Conservation (phyloP, 2,113 vertebrate genomes). For the Prunella fulvescens region DNA sequence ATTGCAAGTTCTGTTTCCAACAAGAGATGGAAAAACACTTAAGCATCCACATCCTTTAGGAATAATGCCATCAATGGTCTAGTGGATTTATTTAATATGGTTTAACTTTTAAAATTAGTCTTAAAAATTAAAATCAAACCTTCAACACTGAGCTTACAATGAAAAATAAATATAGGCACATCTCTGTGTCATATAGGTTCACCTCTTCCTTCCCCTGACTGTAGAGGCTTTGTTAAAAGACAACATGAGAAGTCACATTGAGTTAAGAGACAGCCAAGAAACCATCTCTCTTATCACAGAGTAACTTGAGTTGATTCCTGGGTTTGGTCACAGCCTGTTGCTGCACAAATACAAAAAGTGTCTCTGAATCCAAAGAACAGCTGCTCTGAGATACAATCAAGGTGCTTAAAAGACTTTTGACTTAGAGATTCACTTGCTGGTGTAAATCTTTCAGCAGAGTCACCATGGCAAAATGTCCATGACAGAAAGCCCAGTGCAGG, state of each 20-base stretch:
- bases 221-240: background rate
- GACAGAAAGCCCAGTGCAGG: background rate
- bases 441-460: background rate
- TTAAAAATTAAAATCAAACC: conserved; percentile 9
- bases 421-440: background rate
- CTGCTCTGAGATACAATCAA: conserved; percentile 22
- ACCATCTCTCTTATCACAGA: background rate
- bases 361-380: background rate
- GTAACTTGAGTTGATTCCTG: background rate
- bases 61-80: background rate
- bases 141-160: background rate
- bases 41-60: background rate
- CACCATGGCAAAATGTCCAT: background rate
- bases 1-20: conserved; percentile 20
- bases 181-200: background rate
- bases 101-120: conserved; percentile 28
- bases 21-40: background rate
- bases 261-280: background rate
- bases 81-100: background rate
- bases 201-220: background rate
- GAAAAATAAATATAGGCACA: conserved; percentile 57
- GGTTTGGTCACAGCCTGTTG: background rate
- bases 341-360: background rate
- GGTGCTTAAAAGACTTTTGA: conserved; percentile 42
- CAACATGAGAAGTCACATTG: background rate